These are phyloP conservation scores for Heteromormyrus szaboi DNA, from an alignment of 2,797 vertebrate genomes.

Conservation along the genomic window DNA sequence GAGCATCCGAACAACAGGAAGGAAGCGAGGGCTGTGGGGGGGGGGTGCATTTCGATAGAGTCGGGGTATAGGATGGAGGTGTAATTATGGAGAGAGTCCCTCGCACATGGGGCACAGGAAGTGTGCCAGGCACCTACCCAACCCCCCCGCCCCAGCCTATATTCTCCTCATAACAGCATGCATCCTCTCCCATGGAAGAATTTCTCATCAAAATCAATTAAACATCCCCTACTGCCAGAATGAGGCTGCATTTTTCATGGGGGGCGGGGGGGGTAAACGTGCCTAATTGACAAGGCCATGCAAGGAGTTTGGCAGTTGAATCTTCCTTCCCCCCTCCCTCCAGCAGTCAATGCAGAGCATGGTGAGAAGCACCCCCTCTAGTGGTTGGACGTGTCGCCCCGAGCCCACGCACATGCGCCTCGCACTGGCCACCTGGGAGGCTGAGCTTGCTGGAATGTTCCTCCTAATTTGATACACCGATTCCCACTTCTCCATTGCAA, in stretches of 20 bases:
- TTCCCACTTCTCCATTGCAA: background rate
- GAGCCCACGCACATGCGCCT: background rate
- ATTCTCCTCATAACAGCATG: background rate
- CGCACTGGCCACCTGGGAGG: slow-evolving; percentile 13
- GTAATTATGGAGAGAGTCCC: slow-evolving; percentile 41
- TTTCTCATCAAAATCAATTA: slow-evolving; percentile 76
- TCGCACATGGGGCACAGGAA: background rate
- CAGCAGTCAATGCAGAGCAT: background rate
- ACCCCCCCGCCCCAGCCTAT: background rate
- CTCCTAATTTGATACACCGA: background rate
- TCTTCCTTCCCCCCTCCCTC: slow-evolving; percentile 27
- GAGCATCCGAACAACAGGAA: background rate
- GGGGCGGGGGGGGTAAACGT: slow-evolving; percentile 49
- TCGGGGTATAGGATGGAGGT: background rate
- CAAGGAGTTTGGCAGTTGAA: slow-evolving; percentile 47
- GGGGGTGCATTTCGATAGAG: slow-evolving; percentile 35
- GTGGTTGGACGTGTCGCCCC: background rate
- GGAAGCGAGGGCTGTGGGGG: background rate
- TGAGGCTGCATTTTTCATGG: slow-evolving; percentile 66
- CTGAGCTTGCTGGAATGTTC: background rate
- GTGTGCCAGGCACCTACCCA: background rate
- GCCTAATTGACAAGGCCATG: slow-evolving; percentile 66
- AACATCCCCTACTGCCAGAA: slow-evolving; percentile 64
- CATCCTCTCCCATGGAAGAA: slow-evolving; percentile 48
- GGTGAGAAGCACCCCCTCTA: background rate